Evolutionary conservation across 2,113 vertebrate species (phyloP).

Genomic region (Telmatochromis sp.): DNA sequence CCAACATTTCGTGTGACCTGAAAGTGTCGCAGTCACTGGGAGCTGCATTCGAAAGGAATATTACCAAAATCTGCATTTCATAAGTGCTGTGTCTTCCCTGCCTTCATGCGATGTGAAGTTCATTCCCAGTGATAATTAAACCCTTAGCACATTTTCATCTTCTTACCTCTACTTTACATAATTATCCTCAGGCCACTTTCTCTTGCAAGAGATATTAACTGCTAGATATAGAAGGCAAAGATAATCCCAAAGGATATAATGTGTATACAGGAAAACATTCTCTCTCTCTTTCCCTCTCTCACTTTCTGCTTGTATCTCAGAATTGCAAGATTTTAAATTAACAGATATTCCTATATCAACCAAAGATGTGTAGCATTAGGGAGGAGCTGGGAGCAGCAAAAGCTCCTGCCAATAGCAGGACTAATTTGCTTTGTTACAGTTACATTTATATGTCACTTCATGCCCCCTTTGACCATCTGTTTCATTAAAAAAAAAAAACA

Average conservation of each 20-base stretch:
- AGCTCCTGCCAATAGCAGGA: conserved; percentile 8
- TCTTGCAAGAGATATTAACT: conserved; percentile 14
- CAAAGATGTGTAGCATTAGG: neutral
- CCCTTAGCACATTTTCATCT: conserved; percentile 36
- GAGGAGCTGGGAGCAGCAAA: neutral
- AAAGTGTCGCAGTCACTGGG: neutral
- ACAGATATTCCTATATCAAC: neutral
- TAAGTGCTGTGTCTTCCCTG: conserved; percentile 2
- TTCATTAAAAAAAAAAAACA: conserved; percentile 21
- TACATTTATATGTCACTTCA: neutral
- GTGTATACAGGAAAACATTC: neutral
- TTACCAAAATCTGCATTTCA: conserved; percentile 28
- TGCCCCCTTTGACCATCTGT: conserved; percentile 2
- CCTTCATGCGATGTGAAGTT: conserved; percentile 19
- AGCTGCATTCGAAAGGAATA: conserved; percentile 21
- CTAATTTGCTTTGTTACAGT: conserved; percentile 27
- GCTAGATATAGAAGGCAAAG: conserved; percentile 9
- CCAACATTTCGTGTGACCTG: neutral
- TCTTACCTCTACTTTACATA: conserved; percentile 44
- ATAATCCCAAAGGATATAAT: conserved; percentile 1
- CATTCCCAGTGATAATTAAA: conserved; percentile 50
- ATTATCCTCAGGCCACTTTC: conserved; percentile 26
- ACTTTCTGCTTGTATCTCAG: neutral
- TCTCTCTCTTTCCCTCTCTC: neutral
- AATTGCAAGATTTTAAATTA: neutral